Evolutionary conservation across 2,113 vertebrate species (phyloP).

Genomic region (Empidonax alnorum): DNA sequence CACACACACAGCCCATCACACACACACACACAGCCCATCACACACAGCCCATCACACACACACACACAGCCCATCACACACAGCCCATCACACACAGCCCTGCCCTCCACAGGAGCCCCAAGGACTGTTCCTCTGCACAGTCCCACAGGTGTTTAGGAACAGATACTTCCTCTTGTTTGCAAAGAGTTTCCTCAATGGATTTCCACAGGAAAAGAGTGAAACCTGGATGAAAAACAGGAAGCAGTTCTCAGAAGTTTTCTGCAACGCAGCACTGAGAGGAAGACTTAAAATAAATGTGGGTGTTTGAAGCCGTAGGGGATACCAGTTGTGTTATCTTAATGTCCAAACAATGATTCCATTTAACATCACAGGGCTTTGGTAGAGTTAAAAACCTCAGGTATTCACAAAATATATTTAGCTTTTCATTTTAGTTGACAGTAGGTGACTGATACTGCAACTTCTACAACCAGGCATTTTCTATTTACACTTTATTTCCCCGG

Average conservation of each 20-base stretch:
- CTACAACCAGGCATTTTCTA: neutral
- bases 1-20: too few species aligned
- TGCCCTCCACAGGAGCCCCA: neutral
- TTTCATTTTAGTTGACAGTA: neutral
- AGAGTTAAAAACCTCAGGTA: neutral
- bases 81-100: neutral
- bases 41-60: too few species aligned
- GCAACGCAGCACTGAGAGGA: neutral
- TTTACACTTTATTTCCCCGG: neutral
- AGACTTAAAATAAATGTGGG: slow-evolving; percentile 24
- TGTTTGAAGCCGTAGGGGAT: neutral
- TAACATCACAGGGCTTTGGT: neutral
- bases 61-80: too few species aligned
- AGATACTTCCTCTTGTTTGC: slow-evolving; percentile 56
- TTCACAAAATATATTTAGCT: neutral
- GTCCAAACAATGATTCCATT: neutral
- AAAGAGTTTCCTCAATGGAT: slow-evolving; percentile 57
- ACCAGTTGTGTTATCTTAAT: neutral
- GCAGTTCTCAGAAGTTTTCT: slow-evolving; percentile 35
- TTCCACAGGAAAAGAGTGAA: slow-evolving; percentile 61
- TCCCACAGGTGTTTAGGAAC: neutral
- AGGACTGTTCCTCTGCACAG: neutral
- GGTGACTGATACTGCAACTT: neutral
- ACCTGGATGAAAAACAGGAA: slow-evolving; percentile 46
- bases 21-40: too few species aligned